Conservation (phyloP, 2,113 vertebrate species). For the Oryctolagus cuniculus region mOryCun1.1 NC_091442.1:122107001-122107500, state of each 20-base stretch:
- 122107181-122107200: neutral
- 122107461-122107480: neutral
- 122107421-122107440: neutral
- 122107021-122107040: no score
- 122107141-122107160: no score
- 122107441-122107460: neutral
- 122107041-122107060: no score
- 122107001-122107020: no score
- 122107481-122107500: neutral
- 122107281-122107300: accelerated
- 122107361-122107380: neutral
- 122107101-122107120: no score
- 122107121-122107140: no score
- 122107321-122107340: neutral
- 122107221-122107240: no score
- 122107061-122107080: no score
- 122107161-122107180: no score
- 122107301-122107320: neutral
- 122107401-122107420: neutral
- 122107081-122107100: no score
- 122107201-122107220: accelerated
- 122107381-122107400: neutral
- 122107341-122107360: neutral
- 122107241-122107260: accelerated
- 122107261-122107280: accelerated